These are phyloP conservation scores for Apogon talboti DNA, from an alignment of 2,797 vertebrate genomes.

Conservation along the genomic window DNA sequence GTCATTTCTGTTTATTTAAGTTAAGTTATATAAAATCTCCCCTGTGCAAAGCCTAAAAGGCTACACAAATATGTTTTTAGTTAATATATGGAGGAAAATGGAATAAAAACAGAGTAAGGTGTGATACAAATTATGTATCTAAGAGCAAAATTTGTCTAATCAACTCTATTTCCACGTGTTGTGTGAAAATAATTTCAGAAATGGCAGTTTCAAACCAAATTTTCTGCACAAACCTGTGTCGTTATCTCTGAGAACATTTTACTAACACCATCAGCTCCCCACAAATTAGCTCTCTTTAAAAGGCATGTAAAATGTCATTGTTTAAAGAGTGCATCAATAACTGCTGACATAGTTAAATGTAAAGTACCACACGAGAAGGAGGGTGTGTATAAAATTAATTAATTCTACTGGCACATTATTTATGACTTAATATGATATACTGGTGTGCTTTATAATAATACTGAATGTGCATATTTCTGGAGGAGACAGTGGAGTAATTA, in stretches of 20 bases:
- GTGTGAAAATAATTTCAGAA: not conserved
- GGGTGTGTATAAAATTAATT: slow-evolving; percentile 82
- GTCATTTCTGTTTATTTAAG: too few species aligned
- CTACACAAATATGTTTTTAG: too few species aligned
- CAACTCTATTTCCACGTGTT: not conserved
- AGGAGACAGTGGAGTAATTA: slow-evolving; percentile 85
- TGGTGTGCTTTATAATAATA: slow-evolving; percentile 83
- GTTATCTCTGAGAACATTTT: slow-evolving; percentile 39
- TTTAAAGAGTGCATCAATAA: slow-evolving; percentile 85
- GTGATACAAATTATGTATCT: not conserved
- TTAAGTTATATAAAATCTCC: too few species aligned
- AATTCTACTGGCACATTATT: slow-evolving; percentile 83
- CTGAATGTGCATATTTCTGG: slow-evolving; percentile 85
- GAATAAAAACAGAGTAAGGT: too few species aligned
- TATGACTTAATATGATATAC: slow-evolving; percentile 88
- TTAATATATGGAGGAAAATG: too few species aligned
- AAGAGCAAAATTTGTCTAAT: not conserved
- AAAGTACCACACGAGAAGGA: slow-evolving; percentile 73
- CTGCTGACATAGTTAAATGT: slow-evolving; percentile 85
- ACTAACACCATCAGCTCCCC: slow-evolving; percentile 30
- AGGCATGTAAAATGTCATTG: slow-evolving; percentile 81
- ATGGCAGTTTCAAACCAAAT: not conserved
- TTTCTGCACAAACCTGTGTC: slow-evolving; percentile 14
- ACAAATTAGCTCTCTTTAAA: slow-evolving; percentile 63
- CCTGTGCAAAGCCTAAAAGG: too few species aligned